Evolutionary conservation across 1,140 invertebrate genomes (phyloP).

Genomic region (Brachionus koreanus): DNA sequence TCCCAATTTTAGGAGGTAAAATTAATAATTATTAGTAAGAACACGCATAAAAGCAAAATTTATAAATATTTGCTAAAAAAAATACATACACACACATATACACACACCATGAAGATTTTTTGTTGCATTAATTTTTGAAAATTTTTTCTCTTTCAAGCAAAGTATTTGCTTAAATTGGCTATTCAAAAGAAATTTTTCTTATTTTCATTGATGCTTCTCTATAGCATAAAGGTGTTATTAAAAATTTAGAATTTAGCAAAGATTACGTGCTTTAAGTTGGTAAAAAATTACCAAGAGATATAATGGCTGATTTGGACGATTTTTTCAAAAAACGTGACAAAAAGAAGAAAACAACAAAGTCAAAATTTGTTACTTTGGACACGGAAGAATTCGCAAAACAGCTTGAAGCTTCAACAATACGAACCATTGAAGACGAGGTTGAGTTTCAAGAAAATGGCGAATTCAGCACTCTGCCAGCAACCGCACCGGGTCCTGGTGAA

Average conservation of each 20-base stretch:
- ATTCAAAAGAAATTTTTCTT: not conserved
- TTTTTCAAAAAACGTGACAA: slow-evolving; percentile 45
- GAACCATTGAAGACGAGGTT: slow-evolving; percentile 6
- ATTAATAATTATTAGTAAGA: not conserved
- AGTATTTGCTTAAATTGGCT: not conserved
- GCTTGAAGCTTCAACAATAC: slow-evolving; percentile 12
- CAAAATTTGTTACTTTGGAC: slow-evolving; percentile 33
- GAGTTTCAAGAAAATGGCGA: slow-evolving; percentile 6
- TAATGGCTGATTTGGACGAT: slow-evolving; percentile 43
- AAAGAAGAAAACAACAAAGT: slow-evolving; percentile 33
- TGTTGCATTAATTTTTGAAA: not conserved
- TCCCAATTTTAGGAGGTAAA: not conserved
- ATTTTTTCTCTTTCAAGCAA: not conserved
- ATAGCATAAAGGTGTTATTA: not conserved
- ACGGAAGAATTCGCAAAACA: slow-evolving; percentile 39
- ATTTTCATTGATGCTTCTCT: too few species aligned
- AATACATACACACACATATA: not conserved
- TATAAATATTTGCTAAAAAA: slow-evolving; percentile 1
- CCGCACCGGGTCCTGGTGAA: not conserved
- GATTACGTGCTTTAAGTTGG: not conserved
- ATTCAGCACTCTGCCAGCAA: not conserved
- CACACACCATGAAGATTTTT: not conserved
- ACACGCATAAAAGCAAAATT: not conserved
- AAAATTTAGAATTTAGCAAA: slow-evolving; percentile 7
- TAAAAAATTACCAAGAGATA: not conserved